Conservation (phyloP, 2,113 vertebrate genomes). For the Eublepharis macularius region DNA sequence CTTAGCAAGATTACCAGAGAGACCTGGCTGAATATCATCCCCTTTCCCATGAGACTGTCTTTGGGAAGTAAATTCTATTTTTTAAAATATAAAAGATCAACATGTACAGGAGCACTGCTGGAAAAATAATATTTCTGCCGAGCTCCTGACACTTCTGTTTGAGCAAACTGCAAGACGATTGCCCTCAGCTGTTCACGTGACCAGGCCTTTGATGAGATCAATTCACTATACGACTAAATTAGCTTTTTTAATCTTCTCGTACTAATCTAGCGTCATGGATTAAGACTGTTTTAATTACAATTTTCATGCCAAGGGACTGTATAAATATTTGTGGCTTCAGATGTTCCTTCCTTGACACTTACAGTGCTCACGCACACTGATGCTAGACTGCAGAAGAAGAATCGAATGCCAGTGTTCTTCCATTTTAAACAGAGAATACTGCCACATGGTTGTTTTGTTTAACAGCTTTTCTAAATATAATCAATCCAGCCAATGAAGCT, state of each 20-base stretch:
- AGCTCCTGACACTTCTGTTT: not conserved
- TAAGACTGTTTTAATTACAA: conserved; percentile 23
- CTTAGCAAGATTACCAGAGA: too few relatives aligned
- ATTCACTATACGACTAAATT: conserved; percentile 1
- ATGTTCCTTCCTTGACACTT: not conserved
- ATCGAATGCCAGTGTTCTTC: conserved; percentile 28
- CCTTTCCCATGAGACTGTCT: not conserved
- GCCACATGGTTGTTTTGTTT: conserved; percentile 66
- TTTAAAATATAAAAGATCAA: not conserved
- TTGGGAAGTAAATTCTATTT: not conserved
- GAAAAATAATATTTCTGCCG: not conserved
- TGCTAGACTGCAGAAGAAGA: not conserved
- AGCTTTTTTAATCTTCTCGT: conserved; percentile 19
- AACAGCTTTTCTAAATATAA: conserved; percentile 58
- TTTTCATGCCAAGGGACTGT: conserved; percentile 13
- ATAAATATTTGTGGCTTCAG: conserved; percentile 21
- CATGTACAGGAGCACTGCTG: not conserved
- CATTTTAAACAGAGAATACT: conserved; percentile 50
- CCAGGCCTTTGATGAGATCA: conserved; percentile 20
- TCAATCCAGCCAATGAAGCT: conserved; percentile 27
- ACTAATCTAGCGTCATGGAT: conserved; percentile 25
- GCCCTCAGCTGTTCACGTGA: not conserved
- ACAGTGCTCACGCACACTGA: not conserved
- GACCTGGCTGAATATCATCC: too few relatives aligned
- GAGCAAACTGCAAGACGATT: not conserved